These are phyloP conservation scores for Bufo gargarizans DNA, from an alignment of 2,113 vertebrate genomes.

Conservation along the genomic window DNA sequence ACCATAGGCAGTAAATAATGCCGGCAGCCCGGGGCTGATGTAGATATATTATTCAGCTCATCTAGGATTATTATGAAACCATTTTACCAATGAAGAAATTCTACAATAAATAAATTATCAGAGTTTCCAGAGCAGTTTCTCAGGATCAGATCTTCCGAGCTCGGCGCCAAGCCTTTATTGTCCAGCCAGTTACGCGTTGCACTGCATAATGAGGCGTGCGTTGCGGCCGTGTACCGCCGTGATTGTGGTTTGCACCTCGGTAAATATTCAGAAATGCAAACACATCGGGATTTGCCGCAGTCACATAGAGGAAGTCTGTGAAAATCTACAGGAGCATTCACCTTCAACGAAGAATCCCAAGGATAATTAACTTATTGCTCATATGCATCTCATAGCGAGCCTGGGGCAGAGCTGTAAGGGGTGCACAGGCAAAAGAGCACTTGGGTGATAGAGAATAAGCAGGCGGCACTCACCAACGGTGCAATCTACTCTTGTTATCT, in stretches of 20 bases:
- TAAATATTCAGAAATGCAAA: constrained; percentile 24
- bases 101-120: not conserved
- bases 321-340: not conserved
- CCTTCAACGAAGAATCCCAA: not conserved
- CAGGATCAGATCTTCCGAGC: not conserved
- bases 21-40: not conserved
- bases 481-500: too few species aligned
- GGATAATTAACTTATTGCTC: not conserved
- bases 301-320: not conserved
- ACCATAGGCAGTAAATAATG: not conserved
- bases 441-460: too few species aligned
- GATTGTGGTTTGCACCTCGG: not conserved
- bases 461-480: too few species aligned
- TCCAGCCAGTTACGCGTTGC: not conserved
- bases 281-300: constrained; percentile 26
- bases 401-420: not conserved
- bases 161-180: not conserved
- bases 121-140: not conserved
- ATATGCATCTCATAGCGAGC: not conserved
- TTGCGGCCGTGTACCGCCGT: not conserved
- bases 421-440: too few species aligned
- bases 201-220: not conserved
- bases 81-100: not conserved
- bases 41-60: not conserved
- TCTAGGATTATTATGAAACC: not conserved